Evolutionary conservation across 2,113 vertebrate genomes (phyloP).

Genomic region (Salvelinus sp.): DNA sequence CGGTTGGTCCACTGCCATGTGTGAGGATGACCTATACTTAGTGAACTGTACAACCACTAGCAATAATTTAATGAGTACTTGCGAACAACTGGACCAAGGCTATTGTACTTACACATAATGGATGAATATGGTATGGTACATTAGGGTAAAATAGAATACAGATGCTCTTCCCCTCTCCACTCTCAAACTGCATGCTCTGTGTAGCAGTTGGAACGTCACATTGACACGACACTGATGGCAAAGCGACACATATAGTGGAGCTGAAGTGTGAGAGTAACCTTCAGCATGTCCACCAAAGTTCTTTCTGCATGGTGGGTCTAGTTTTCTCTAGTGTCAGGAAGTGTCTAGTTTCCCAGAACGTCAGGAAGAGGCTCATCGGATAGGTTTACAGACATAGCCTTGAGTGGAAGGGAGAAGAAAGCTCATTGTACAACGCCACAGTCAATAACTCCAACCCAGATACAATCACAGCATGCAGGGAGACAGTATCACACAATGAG

Average conservation of each 20-base stretch:
- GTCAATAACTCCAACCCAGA: not conserved
- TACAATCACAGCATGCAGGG: no score
- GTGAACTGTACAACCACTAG: constrained; percentile 14
- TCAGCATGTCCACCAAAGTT: not conserved
- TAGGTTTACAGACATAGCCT: constrained; percentile 1
- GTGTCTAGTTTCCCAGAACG: not conserved
- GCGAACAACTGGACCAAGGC: no score
- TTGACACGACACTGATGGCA: no score
- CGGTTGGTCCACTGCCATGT: constrained; percentile 12
- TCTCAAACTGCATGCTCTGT: no score
- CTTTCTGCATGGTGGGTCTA: not conserved
- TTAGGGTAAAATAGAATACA: not conserved
- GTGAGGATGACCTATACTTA: constrained; percentile 2
- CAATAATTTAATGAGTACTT: no score
- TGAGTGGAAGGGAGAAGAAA: not conserved
- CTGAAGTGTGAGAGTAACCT: not conserved
- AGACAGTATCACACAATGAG: not conserved
- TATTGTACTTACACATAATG: no score
- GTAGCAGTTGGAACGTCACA: no score
- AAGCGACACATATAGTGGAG: no score
- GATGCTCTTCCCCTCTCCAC: no score
- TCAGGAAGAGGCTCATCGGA: not conserved
- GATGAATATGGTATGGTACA: not conserved
- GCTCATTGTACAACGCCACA: not conserved
- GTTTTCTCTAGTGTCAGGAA: not conserved